Percentiles rank a stretch among this genome's conserved stretches.
Evolutionary conservation across 2,113 vertebrate species (phyloP).

Genomic region (Zosterops pallidus): DNA sequence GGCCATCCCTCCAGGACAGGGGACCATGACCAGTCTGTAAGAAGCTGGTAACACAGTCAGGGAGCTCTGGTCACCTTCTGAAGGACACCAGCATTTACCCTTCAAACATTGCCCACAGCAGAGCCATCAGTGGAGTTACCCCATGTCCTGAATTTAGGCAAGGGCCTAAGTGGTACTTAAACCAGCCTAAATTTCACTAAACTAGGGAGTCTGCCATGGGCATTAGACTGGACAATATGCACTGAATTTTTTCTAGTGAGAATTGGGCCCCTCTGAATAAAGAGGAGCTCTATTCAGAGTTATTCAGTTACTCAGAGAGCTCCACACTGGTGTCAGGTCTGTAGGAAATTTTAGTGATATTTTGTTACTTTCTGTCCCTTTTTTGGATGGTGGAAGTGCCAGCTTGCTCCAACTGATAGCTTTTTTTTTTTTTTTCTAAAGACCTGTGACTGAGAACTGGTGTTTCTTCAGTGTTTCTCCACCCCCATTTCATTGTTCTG

Average conservation of each 20-base stretch:
- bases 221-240: not conserved
- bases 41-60: not conserved
- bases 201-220: not conserved
- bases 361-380: not conserved
- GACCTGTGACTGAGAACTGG: not conserved
- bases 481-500: not conserved
- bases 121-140: not conserved
- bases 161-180: not conserved
- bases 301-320: not conserved
- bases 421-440: not conserved
- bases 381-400: not conserved
- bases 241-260: not conserved
- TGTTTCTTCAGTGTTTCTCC: not conserved
- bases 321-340: fast-evolving
- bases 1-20: not conserved
- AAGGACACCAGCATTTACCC: not conserved
- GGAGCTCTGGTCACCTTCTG: not conserved
- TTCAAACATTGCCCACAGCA: not conserved
- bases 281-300: not conserved
- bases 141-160: not conserved
- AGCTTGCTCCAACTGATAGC: not conserved
- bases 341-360: not conserved
- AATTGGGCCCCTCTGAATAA: not conserved
- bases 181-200: not conserved
- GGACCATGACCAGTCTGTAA: no score